Evolutionary conservation across 2,888 invertebrate species (phyloP), one percentile per base, ranked within the genome.

Genomic region (Metopia argyrocephala): DNA sequence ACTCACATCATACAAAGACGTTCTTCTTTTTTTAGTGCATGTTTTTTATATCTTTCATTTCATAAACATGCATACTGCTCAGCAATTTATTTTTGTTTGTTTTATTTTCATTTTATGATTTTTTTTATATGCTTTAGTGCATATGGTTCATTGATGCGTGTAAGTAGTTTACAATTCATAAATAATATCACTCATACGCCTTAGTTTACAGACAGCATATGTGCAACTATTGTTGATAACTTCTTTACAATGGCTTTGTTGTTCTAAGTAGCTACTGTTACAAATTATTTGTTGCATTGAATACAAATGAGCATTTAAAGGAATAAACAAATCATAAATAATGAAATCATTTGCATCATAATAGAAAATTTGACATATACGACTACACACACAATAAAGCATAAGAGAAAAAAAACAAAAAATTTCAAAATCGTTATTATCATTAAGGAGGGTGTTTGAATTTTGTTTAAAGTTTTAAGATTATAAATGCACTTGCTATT

Each of bases 281-380:
- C 9, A 62, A 64, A 64, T 64, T 56, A 64, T 64, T 68, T 76
- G 61, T 28, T 61, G 52, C 38, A 66, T 28, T 54, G 21, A 61
- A 54, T 45, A 73, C 15, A 31, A 57, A n/a, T 31, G n/a, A 57
- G 21, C 64, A 48, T 45, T 7, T 20, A 57, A 50, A 31, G 3
- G 48, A 27, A 57, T 57, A 7, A 64, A 56, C 21, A 46, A 45
- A 31, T 15, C 57, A 52, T 15, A 31, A 48, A 23, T 48, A 46
- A 48, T 31, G 20, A 48, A 31, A 38, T 57, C 18, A 70, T 70
- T n/a, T n/a, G 50, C 50, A 65, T 52, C 31, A 65, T 20, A 52
- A 31, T 52, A 21, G 31, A 12, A 4, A 23, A 68, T 23, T 31
- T 68, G 54, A n/a, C 54, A 54, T 18, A 18, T 38, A n/a, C n/a